Conservation (phyloP, 2,113 vertebrate species). For the Brachyistius frenatus region DNA sequence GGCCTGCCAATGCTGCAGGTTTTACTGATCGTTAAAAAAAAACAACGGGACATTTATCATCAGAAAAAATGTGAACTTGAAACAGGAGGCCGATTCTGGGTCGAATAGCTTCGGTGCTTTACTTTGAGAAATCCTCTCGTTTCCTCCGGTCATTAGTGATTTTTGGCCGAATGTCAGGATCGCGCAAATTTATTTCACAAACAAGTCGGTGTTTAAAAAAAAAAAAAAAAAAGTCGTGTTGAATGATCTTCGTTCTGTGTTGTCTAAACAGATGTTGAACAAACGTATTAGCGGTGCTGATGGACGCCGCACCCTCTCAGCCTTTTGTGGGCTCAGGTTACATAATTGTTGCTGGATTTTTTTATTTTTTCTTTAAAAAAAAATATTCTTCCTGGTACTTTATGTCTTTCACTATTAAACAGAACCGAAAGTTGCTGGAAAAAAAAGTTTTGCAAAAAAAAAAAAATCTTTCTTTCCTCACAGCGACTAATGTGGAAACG, state of each 20-base stretch:
- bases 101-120: neutral
- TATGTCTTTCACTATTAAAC: too few relatives aligned
- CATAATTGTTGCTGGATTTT: too few relatives aligned
- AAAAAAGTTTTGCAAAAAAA: too few relatives aligned
- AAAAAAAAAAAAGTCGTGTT: too few relatives aligned
- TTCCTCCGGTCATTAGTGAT: neutral
- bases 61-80: neutral
- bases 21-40: neutral
- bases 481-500: neutral
- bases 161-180: constrained; percentile 7
- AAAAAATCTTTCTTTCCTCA: too few relatives aligned
- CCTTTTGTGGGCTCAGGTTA: neutral
- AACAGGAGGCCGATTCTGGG: neutral
- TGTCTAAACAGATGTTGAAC: too few relatives aligned
- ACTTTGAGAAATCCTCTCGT: constrained; percentile 4
- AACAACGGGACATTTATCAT: neutral
- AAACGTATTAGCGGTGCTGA: neutral
- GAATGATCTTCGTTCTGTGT: too few relatives aligned
- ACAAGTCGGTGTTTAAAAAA: too few relatives aligned
- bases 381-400: too few relatives aligned
- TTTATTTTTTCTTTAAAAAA: neutral
- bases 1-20: neutral
- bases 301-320: neutral
- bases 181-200: neutral
- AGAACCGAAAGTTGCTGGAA: too few relatives aligned